phyloP scores from a whole-genome alignment of 2,888 invertebrate species.

The Andrena bucephala region DNA sequence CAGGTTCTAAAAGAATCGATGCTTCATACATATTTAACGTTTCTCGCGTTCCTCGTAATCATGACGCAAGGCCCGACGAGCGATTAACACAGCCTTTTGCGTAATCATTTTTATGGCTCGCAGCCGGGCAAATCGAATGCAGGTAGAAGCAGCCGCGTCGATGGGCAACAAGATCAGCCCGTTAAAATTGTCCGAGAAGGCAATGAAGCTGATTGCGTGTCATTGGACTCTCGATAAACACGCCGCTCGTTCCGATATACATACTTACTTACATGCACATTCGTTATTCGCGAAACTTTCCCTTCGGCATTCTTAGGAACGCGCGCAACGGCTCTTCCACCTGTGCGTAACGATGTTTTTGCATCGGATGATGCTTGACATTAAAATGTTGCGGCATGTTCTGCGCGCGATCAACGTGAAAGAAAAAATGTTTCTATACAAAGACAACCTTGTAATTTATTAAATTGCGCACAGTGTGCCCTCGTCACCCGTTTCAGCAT shows the following conservation, averaged over 20 bases:
- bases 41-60: slow-evolving; percentile 15
- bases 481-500: not conserved
- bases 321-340: not conserved
- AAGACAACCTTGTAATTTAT: slow-evolving; percentile 5
- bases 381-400: not conserved
- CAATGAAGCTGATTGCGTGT: slow-evolving; percentile 53
- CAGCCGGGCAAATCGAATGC: slow-evolving; percentile 1
- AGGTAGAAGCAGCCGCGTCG: slow-evolving; percentile 11
- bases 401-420: not conserved
- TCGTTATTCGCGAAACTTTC: slow-evolving; percentile 70
- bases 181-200: not conserved
- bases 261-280: slow-evolving; percentile 27
- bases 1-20: not conserved
- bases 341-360: not conserved
- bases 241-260: not conserved
- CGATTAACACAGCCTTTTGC: slow-evolving; percentile 35
- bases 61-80: slow-evolving; percentile 33
- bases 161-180: slow-evolving; percentile 1
- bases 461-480: not conserved
- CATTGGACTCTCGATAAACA: slow-evolving; percentile 51
- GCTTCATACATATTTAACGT: slow-evolving; percentile 49
- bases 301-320: slow-evolving; percentile 64
- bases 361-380: slow-evolving; percentile 4
- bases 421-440: not conserved
- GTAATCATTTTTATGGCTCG: slow-evolving; percentile 36